Percentiles rank a stretch among this genome's conserved stretches.
phyloP scores from a whole-genome alignment of 2,113 vertebrate species.

The Rattus norvegicus region GRCr8 NC_086021.1:128561501-128562000 shows the following conservation, averaged over 20 bases:
- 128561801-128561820: constrained; percentile 18
- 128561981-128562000: background rate
- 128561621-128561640: background rate
- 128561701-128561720: background rate
- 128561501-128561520: background rate
- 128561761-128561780: background rate
- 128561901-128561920: constrained; percentile 31
- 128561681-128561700: background rate
- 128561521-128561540: background rate
- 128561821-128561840: constrained; percentile 14
- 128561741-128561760: background rate
- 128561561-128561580: background rate
- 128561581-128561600: background rate
- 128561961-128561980: constrained; percentile 39
- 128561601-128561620: background rate
- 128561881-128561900: background rate
- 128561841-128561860: constrained; percentile 12
- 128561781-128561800: constrained; percentile 21
- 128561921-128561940: constrained; percentile 17
- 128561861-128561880: constrained; percentile 41
- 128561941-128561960: constrained; percentile 41
- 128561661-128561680: background rate
- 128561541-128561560: too few species aligned
- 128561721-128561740: background rate
- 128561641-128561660: background rate